Evolutionary conservation across 2,797 vertebrate genomes (phyloP).

Genomic region (Ctenochaetus hawaiiensis): DNA sequence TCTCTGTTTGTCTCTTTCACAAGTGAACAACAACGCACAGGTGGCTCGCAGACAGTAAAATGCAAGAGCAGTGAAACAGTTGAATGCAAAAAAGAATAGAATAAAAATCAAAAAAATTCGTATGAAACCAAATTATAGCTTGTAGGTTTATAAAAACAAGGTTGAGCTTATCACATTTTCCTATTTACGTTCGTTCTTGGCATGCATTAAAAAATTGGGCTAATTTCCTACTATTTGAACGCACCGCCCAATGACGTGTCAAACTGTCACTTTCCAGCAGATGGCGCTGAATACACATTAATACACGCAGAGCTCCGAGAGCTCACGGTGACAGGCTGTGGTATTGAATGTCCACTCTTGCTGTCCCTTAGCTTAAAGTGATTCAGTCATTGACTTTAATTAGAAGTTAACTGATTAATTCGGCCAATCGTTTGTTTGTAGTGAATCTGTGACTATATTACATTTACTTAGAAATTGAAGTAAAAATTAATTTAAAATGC

Average conservation of each 20-base stretch:
- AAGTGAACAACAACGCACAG: accelerated
- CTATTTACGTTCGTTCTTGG: not conserved
- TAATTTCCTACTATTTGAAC: not conserved
- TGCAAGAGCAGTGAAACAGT: not conserved
- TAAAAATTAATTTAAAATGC: not conserved
- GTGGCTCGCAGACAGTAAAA: not conserved
- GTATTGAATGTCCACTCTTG: not conserved
- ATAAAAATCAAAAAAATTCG: not conserved
- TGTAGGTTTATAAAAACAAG: not conserved
- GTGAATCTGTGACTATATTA: not conserved
- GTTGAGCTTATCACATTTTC: not conserved
- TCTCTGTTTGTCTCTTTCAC: accelerated
- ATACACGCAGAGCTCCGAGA: slow-evolving; percentile 25
- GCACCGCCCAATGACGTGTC: not conserved
- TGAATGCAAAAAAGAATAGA: too few relatives aligned
- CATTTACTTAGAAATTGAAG: accelerated
- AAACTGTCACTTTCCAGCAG: slow-evolving; percentile 58
- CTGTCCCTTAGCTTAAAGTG: slow-evolving; percentile 7
- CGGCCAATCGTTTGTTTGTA: not conserved
- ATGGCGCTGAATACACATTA: slow-evolving; percentile 67
- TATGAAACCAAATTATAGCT: not conserved
- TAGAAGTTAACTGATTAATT: not conserved
- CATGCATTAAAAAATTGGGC: accelerated
- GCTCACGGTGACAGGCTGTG: not conserved
- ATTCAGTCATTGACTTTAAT: slow-evolving; percentile 13